A percentile compares a stretch with the other conserved stretches of the same genome.
phyloP scores from a whole-genome alignment of 1,140 invertebrate species.

The Rhizoglyphus robini region DNA sequence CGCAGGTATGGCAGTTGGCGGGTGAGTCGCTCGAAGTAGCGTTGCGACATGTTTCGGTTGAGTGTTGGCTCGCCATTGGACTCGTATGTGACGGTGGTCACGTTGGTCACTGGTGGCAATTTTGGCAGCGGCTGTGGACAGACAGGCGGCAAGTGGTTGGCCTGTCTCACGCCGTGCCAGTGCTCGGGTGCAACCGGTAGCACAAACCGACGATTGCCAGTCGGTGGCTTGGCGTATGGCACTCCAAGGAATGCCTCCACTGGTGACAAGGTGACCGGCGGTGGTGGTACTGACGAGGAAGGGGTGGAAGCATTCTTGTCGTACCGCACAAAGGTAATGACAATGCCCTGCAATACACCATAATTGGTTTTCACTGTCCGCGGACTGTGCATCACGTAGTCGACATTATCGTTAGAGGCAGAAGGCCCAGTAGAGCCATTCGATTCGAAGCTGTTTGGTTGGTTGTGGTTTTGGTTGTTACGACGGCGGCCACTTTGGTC shows the following conservation, averaged over 20 bases:
- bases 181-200: conserved; percentile 70
- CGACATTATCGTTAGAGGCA: conserved; percentile 2
- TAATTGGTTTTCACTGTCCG: conserved; percentile 74
- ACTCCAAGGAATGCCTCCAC: conserved; percentile 26
- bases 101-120: conserved; percentile 55
- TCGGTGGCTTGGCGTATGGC: conserved; percentile 77
- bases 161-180: conserved; percentile 56
- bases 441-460: no score
- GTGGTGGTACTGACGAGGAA: not conserved
- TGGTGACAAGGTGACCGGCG: not conserved
- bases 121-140: conserved; percentile 37
- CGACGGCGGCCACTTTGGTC: not conserved
- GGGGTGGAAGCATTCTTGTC: not conserved
- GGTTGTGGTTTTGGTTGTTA: not conserved
- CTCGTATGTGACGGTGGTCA: conserved; percentile 50
- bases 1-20: conserved; percentile 66
- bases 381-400: conserved; percentile 29
- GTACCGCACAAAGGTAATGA: conserved; percentile 48
- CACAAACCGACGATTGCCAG: conserved; percentile 79
- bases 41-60: conserved; percentile 44
- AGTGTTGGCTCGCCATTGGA: conserved; percentile 57
- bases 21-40: conserved; percentile 66
- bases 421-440: not conserved
- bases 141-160: conserved; percentile 29
- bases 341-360: conserved; percentile 71